Evolutionary conservation across 2,888 invertebrate species (phyloP).

Genomic region (Cataglyphis altisquamis): DNA sequence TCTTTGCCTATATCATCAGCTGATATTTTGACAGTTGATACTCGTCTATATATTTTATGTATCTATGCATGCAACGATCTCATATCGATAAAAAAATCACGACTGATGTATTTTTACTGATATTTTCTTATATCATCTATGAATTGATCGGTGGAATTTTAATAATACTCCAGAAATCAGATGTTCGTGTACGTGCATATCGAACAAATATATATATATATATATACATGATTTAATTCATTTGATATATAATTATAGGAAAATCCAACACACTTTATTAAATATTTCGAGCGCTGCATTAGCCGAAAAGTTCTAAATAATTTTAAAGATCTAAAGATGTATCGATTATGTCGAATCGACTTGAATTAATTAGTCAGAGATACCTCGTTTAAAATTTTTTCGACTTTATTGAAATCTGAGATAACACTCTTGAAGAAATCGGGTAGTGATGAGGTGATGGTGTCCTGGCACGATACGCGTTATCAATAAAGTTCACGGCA

Average conservation of each 20-base stretch:
- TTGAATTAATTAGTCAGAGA: neutral
- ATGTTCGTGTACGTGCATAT: neutral
- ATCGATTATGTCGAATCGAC: too few species aligned
- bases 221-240: too few species aligned
- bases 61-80: neutral
- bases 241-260: neutral
- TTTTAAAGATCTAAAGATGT: too few species aligned
- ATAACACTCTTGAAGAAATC: neutral
- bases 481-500: slow-evolving; percentile 55
- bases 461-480: slow-evolving; percentile 41
- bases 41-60: neutral
- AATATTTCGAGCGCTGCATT: slow-evolving; percentile 29
- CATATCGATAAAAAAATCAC: neutral
- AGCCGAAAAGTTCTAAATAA: neutral
- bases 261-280: neutral
- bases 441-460: neutral
- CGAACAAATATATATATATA: too few species aligned
- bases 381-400: neutral
- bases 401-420: neutral
- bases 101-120: neutral
- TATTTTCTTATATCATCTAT: too few species aligned
- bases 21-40: too few species aligned
- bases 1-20: too few species aligned
- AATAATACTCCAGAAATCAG: neutral
- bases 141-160: too few species aligned